A percentile compares a stretch with the other conserved stretches of the same genome.
These are phyloP conservation scores for Drosophila ustulata DNA, from an alignment of 2,888 invertebrate genomes.

Conservation along the genomic window DNA sequence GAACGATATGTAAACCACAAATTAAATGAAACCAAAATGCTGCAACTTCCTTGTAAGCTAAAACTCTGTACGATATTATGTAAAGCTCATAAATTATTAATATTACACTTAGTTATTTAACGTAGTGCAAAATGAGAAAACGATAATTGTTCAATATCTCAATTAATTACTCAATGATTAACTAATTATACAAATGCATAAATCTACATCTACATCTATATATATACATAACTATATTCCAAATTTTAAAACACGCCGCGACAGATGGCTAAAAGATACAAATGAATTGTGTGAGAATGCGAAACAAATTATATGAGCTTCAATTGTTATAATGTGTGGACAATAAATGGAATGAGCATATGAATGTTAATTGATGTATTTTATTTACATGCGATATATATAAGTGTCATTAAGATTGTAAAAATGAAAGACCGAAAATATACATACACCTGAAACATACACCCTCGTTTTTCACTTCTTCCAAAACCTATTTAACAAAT, in stretches of 20 bases:
- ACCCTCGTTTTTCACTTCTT: not conserved
- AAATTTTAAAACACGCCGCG: slow-evolving; percentile 22
- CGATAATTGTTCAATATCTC: slow-evolving; percentile 47
- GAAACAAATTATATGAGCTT: slow-evolving; percentile 52
- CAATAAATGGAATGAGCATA: slow-evolving; percentile 66
- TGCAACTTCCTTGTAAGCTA: slow-evolving; percentile 60
- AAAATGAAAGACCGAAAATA: slow-evolving; percentile 71
- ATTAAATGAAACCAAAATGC: slow-evolving; percentile 64
- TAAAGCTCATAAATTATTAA: slow-evolving; percentile 52
- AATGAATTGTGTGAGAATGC: slow-evolving; percentile 20
- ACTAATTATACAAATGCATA: slow-evolving; percentile 22
- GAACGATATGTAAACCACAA: slow-evolving; percentile 40
- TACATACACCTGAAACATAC: slow-evolving; percentile 41
- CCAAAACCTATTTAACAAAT: not conserved
- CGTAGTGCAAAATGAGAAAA: slow-evolving; percentile 28
- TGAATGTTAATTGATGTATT: slow-evolving; percentile 58
- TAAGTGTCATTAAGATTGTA: slow-evolving; percentile 60
- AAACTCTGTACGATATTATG: slow-evolving; percentile 23
- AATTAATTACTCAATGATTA: slow-evolving; percentile 41
- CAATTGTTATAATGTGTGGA: slow-evolving; percentile 65
- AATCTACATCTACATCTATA: not conserved
- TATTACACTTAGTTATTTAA: slow-evolving; percentile 6
- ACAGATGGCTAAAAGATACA: slow-evolving; percentile 31
- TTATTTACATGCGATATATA: slow-evolving; percentile 33
- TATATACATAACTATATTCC: slow-evolving; percentile 23